Evolutionary conservation across 2,797 vertebrate species (phyloP).

Genomic region (Rhadinocentrus ornatus): DNA sequence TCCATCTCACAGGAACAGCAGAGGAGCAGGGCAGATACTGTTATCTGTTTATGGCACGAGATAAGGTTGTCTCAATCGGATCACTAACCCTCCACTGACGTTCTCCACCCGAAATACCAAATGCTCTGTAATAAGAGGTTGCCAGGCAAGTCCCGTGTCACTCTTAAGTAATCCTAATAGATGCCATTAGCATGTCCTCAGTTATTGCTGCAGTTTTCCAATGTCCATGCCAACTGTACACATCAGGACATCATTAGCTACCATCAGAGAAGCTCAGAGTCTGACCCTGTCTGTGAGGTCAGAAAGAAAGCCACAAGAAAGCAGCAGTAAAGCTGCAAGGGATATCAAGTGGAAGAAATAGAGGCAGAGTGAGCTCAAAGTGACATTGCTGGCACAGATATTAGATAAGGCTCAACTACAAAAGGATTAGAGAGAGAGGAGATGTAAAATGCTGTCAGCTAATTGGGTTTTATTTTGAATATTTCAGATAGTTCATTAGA

Average conservation of each 20-base stretch:
- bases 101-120: constrained; percentile 46
- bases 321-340: constrained; percentile 65
- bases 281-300: constrained; percentile 66
- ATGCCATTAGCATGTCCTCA: constrained; percentile 87
- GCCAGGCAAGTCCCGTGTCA: constrained; percentile 87
- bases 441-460: constrained; percentile 71
- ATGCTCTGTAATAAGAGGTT: constrained; percentile 84
- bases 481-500: constrained; percentile 74
- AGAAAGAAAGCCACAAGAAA: constrained; percentile 65
- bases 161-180: constrained; percentile 87
- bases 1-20: constrained; percentile 75
- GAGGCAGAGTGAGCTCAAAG: constrained; percentile 60
- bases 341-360: constrained; percentile 60
- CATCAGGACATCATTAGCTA: constrained; percentile 71
- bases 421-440: constrained; percentile 75
- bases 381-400: constrained; percentile 69
- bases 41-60: constrained; percentile 86
- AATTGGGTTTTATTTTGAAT: constrained; percentile 79
- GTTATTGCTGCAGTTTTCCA: constrained; percentile 79
- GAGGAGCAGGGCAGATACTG: constrained; percentile 80
- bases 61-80: constrained; percentile 86
- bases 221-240: constrained; percentile 70
- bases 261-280: constrained; percentile 52
- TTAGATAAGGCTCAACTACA: constrained; percentile 73
- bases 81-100: constrained; percentile 86